Evolutionary conservation across 2,888 invertebrate species (phyloP), one percentile per base, ranked within the genome.

Genomic region (Nowickia ferox): DNA sequence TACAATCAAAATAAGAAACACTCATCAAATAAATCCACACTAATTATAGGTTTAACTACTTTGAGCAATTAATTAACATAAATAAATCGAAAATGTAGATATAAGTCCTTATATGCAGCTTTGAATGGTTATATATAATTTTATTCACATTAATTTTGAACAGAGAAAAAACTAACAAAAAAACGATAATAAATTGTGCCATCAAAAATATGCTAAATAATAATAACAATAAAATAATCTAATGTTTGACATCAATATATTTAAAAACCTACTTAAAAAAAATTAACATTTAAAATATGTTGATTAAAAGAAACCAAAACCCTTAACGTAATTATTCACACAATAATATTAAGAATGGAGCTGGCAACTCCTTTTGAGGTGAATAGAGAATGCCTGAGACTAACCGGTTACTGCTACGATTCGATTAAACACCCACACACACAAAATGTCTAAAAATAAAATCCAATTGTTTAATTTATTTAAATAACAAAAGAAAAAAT

Each of bases 131-230:
- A 30, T 4, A 30, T 61, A 19, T 74, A 19, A 61, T 13, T 10
- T 74, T 19, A 75, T 53, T 17, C 51, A 63, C n/a, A 44, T 22
- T 15, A 51, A 42, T 53, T 51, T 42, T 19, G 38, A 66, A 76
- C 30, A 66, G 57, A 19, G 59, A 59, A 51, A 48, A 30, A 30
- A 30, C 13, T 30, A 66, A 66, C 44, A 66, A 65, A 17, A 66
- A 59, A 51, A 48, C 46, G 42, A 6, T n/a, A n/a, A 65, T 68
- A 74, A 78, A 78, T 72, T 69, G 40, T 77, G 44, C 53, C 61
- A 75, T 83, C n/a, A 74, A 55, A 65, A 72, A 40, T 40, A 61
- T 68, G 53, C 9, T 61, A 74, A 72, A 77, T 61, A 74, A 79
- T 74, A 84, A 51, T 63, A 10, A 55, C n/a, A 15, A 79, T 3